Base-by-base conservation (phyloP, 2,113 vertebrate species). In the Dicrurus megarhynchus region DNA sequence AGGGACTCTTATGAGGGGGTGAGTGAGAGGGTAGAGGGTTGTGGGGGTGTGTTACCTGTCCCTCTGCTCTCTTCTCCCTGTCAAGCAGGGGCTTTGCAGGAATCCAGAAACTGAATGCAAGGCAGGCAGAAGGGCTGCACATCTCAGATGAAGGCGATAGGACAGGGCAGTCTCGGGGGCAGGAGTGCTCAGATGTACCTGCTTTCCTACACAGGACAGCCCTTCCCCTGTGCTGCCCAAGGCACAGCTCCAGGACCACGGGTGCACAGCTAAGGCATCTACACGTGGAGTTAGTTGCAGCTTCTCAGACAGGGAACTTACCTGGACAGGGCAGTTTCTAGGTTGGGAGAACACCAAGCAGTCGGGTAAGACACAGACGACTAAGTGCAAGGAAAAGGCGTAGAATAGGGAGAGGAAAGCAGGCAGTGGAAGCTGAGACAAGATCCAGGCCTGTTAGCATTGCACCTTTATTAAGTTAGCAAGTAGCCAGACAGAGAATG, bases 21-120 rank as follows among this genome's bases (percentile, higher is more conserved):
- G 16, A 16, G 22, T 22, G 49, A 73, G 56, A 74, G 22, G 27
- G 21, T 11, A 32, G 22, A 69, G 65, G 14, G 8, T 23, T 53
- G 30, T 0, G 0, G 9, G 8, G 10, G 7, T 37, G 0, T 27
- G 11, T 63, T 53, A 70, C n/a, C 44, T 85, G 75, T 23, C 49
- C 60, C 19, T 60, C 75, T 53, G 32, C 27, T 50, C 14, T 73
- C 32, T 69, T 67, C 10, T 5, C 32, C 3, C 21, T 5, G 1
- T 49, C 41, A 69, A 39, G 44, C 17, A 64, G 14, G 33, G 56
- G 26, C 32, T 61, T 81, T 35, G 3, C 55, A 80, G 56, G 18
- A 33, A 90, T 61, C 44, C 61, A 82, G 88, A 53, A 53, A 26
- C 35, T 3, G 0, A 71, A 64, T 15, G 8, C 2, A 3, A 75